Evolutionary conservation across 1,140 invertebrate genomes (phyloP), one percentile per base, ranked within the genome.

Genomic region (Oscheius sp.): DNA sequence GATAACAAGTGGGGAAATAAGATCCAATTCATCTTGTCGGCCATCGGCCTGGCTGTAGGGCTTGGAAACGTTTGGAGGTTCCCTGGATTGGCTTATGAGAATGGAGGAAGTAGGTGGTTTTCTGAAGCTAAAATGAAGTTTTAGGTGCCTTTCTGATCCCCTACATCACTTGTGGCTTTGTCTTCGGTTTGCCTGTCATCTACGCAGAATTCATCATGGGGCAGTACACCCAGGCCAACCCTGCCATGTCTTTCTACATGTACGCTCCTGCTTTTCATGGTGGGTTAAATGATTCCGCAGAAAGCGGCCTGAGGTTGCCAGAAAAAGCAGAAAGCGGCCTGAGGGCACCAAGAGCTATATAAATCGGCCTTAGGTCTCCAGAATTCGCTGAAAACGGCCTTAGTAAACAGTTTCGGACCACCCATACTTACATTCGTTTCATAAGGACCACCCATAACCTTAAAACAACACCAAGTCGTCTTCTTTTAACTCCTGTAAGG

Each of bases 191-290:
- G 15, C 69, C 69, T 15, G 49, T 38, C 20, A 61, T 72, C 28
- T 58, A 72, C 34, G 35, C 64, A 38, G 69, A 63, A 35, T 68
- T 55, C 66, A 42, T 58, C 0, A 4, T 68, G 31, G 66, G 66
- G 29, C 66, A 68, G 38, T 68, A 55, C 42, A 15, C 18, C 18
- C 42, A 23, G 0, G 42, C 23, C 42, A 45, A 23, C 18, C 94
- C 94, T 28, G 87, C 97, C 3, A 93, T 94, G 0, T 92, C 97
- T 0, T 97, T 96, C 87, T 94, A 94, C 87, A 94, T 97, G 80
- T 92, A 93, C n/a, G 35, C 70, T 13, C 78, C 79, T 1, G 20
- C 66, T 15, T 79, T 79, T 65, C 78, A 79, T 79, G 78, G 78
- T 7, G 74, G 23, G 18, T 45, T 45, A n/a, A n/a, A n/a, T n/a